Base-by-base conservation (phyloP, 2,888 invertebrate genomes). In the Ectemnius lituratus region DNA sequence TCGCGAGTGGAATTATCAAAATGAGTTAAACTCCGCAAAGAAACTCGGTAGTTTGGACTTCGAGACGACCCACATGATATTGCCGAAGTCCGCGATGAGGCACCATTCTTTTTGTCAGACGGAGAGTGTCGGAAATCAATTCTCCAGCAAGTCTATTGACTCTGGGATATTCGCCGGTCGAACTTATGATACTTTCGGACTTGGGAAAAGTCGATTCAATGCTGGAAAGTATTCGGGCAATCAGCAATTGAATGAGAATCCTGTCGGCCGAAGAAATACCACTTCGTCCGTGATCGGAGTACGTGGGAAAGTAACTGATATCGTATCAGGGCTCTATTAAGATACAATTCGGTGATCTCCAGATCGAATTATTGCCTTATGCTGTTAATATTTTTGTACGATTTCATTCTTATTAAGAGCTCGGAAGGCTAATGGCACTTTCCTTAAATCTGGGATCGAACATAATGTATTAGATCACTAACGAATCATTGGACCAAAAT, bases 211-310 rank as follows among this genome's bases (percentile, higher is more conserved):
- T 76, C 85, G 90, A 2, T 90, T 90, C 60, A 90, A 90, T 66
- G 90, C 89, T 1, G 90, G 90, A 0, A 90, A 89, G 70, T 90
- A 90, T 60, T 89, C 90, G 2, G 90, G 90, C 1, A 86, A 85
- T 76, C 82, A 84, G 45, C 76, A 80, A 45, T 64, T 77, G 4
- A 76, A 82, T 47, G 82, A 85, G 6, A 81, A 46, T 45, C 81
- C 75, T 11, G 61, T 84, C 14, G 82, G 84, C 5, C 75, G 83
- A 60, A 87, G 86, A 78, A 86, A 86, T 67, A 85, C 88, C 3
- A 82, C 84, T 0, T 81, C 86, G 1, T 76, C 87, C 4, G 71
- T 83, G 46, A 78, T 83, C 74, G 81, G 81, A 56, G 89, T 87
- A 65, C 86, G 88, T 18, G 88, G 87, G 27, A 91, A 91, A 80